These are phyloP conservation scores for Scaptomyza montana DNA, from an alignment of 1,140 invertebrate genomes.

Conservation along the genomic window DNA sequence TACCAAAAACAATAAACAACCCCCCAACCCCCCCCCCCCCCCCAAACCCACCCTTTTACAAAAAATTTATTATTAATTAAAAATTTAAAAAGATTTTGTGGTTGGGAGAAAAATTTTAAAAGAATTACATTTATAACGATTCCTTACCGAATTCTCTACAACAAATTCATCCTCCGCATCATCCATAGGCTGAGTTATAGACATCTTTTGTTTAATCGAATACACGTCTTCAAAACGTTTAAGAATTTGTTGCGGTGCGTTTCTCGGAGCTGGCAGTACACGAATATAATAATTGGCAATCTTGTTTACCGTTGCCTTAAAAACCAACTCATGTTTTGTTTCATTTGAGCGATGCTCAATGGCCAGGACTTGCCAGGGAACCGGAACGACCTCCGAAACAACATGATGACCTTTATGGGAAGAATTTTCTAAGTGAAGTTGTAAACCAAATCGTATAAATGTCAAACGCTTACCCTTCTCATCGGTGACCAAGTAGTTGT, in stretches of 20 bases:
- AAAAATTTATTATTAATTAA: no score
- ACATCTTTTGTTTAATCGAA: background rate
- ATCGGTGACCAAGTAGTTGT: conserved; percentile 87
- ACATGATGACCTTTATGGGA: conserved; percentile 39
- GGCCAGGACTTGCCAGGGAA: conserved; percentile 86
- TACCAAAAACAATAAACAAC: no score
- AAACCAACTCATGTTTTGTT: conserved; percentile 88
- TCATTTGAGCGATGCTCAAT: conserved; percentile 87
- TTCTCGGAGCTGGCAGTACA: conserved; percentile 36
- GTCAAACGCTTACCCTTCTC: conserved; percentile 78
- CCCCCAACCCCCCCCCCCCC: no score
- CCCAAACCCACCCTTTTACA: no score
- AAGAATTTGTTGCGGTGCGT: background rate
- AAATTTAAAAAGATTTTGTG: no score
- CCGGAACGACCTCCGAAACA: conserved; percentile 86
- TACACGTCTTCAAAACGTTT: conserved; percentile 18
- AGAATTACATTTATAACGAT: no score
- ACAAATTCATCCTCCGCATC: conserved; percentile 37
- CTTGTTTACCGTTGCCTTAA: conserved; percentile 85
- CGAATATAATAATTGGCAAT: conserved; percentile 60
- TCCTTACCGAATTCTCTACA: conserved; percentile 56
- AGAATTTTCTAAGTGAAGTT: background rate
- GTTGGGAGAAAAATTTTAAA: no score
- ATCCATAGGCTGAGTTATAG: background rate
- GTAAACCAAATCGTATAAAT: no score